Conservation (phyloP, 2,113 vertebrate species). For the Heptranchias perlo region DNA sequence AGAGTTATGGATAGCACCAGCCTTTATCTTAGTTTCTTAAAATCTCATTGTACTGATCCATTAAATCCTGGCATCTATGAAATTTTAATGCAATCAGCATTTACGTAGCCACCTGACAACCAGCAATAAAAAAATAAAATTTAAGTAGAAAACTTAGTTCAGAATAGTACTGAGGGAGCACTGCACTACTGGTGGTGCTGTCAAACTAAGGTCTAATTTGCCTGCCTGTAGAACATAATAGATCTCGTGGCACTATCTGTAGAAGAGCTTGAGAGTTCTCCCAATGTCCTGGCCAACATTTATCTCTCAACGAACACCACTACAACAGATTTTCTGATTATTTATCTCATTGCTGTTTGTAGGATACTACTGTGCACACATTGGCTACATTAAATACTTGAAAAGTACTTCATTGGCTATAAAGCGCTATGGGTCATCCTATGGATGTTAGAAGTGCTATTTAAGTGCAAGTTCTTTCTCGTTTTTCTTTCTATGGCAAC, state of each 20-base stretch:
- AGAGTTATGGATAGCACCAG: not conserved
- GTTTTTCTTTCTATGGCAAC: not conserved
- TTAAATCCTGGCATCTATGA: not conserved
- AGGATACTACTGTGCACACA: not conserved
- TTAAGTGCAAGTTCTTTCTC: not conserved
- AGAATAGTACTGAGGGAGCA: not conserved
- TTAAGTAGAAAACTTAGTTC: not conserved
- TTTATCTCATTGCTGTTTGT: not conserved
- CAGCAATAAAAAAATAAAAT: not conserved
- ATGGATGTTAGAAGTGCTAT: not conserved
- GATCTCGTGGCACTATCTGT: not conserved
- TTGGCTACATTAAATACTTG: not conserved
- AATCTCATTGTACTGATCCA: not conserved
- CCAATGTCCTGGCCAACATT: not conserved
- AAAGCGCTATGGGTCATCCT: not conserved
- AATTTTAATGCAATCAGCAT: not conserved
- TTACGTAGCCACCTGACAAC: not conserved
- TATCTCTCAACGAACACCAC: not conserved
- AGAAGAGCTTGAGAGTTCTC: not conserved
- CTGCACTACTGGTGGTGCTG: not conserved
- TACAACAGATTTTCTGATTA: not conserved
- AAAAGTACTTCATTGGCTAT: not conserved
- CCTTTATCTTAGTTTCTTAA: not conserved
- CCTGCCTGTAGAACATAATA: not conserved
- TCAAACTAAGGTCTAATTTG: not conserved